Base-by-base conservation (phyloP, 2,888 invertebrate species). In the Acrobeloides nanus region DNA sequence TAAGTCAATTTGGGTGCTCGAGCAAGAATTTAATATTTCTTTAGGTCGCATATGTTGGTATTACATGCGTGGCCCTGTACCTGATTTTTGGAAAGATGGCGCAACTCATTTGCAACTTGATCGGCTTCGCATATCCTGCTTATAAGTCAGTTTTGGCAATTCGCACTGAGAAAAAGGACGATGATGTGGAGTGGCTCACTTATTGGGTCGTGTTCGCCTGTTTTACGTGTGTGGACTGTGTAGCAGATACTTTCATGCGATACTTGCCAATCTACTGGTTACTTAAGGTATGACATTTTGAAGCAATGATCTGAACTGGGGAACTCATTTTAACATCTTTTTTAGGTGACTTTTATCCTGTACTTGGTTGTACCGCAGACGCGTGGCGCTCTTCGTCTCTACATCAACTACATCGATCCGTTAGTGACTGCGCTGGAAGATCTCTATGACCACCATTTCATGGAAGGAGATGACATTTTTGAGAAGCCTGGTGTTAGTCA, bases 181-280 rank as follows among this genome's bases (percentile, higher is more conserved):
- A 60, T 44, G 57, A 61, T 38, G 48, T 57, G 29, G 72, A 89
- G 78, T 95, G 93, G 93, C 80, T 95, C 35, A 35, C 35, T 7
- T 35, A 35, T 23, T 35, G 35, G 35, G 29, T 29, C n/a, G 29
- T 8, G 8, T 29, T 29, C n/a, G 10, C 8, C 29, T 29, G 29
- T n/a, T 29, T 29, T 29, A 8, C 8, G 8, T n/a, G 8, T n/a
- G n/a, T 29, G 8, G 59, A 59, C 43, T 52, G 51, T 34, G 59
- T 58, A 29, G 57, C 60, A 38, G 52, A 58, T 7, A 10, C 21
- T 1, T 35, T 55, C 40, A 35, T 54, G 43, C n/a, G 29, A 3
- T 40, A 23, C 12, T 35, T 55, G 38, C 55, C 55, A 20, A 10
- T 35, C 35, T 35, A 35, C 17, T 35, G n/a, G 8, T n/a, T 35